phyloP scores from a whole-genome alignment of 1,140 invertebrate species.

The Euglossa dilemma region DNA sequence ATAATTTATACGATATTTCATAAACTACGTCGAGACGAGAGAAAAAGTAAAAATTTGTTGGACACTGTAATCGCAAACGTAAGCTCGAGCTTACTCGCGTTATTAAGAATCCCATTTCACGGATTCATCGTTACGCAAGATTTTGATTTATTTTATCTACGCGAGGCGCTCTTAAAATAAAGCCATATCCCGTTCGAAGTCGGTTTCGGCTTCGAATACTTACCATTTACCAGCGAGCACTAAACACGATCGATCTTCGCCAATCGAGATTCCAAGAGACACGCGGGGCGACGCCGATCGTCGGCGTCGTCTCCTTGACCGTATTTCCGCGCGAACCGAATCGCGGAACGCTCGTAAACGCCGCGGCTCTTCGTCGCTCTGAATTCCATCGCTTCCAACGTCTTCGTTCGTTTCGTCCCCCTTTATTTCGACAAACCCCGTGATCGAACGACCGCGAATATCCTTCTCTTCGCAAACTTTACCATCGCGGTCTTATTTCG shows the following conservation, averaged over 20 bases:
- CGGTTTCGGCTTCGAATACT: not conserved
- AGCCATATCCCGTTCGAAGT: not conserved
- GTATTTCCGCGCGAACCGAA: constrained; percentile 24
- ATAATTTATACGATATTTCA: too few relatives aligned
- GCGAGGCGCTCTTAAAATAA: not conserved
- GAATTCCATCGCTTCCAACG: not conserved
- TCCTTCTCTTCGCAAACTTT: not conserved
- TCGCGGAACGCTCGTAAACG: not conserved
- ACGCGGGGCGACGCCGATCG: constrained; percentile 1
- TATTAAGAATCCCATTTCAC: too few relatives aligned
- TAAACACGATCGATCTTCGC: constrained; percentile 40
- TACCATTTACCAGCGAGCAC: not conserved
- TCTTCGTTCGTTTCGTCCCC: not conserved
- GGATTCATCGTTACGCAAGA: too few relatives aligned
- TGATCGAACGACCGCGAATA: too few relatives aligned
- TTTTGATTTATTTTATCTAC: not conserved
- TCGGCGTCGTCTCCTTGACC: constrained; percentile 26
- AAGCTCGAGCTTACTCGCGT: too few relatives aligned
- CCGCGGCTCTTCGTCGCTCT: not conserved
- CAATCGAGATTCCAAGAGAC: constrained; percentile 18
- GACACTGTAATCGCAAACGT: too few relatives aligned
- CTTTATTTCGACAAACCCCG: not conserved
- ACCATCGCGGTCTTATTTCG: too few relatives aligned
- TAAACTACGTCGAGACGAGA: too few relatives aligned
- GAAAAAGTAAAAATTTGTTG: too few relatives aligned